Evolutionary conservation across 2,113 vertebrate species (phyloP).

Genomic region (Ammospiza caudacuta): DNA sequence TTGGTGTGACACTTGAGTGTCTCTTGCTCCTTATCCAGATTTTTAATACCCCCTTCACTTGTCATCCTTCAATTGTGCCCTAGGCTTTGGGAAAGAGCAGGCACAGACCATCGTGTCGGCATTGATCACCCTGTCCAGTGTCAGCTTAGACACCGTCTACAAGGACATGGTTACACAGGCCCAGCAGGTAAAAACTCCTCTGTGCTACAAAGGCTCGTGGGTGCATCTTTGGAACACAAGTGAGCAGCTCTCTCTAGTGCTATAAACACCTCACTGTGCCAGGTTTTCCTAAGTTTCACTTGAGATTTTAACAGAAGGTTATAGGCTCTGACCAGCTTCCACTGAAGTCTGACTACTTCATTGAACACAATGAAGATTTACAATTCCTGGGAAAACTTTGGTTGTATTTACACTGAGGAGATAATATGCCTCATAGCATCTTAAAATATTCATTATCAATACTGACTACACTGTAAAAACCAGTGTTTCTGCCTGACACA

Average conservation of each 20-base stretch:
- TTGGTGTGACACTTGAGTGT: neutral
- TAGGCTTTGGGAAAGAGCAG: constrained; percentile 91
- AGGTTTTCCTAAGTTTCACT: neutral
- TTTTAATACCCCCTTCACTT: neutral
- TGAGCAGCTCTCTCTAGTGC: neutral
- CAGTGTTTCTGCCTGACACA: neutral
- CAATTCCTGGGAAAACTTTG: neutral
- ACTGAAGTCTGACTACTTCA: neutral
- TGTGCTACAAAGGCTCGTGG: rapidly evolving
- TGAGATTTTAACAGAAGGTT: neutral
- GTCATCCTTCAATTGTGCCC: neutral
- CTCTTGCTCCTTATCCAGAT: neutral
- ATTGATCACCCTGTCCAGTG: constrained; percentile 82
- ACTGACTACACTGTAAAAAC: neutral
- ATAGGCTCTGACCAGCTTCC: neutral
- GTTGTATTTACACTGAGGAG: neutral
- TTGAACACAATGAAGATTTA: neutral
- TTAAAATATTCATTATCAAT: neutral
- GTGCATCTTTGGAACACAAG: neutral
- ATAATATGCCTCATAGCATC: neutral
- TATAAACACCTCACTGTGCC: neutral
- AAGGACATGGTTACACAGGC: constrained; percentile 95
- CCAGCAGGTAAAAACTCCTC: constrained; percentile 84
- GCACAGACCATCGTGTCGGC: constrained; percentile 87
- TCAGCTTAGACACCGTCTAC: constrained; percentile 92